phyloP scores from a whole-genome alignment of 2,797 vertebrate genomes.

The Scomberomorus guttatus region DNA sequence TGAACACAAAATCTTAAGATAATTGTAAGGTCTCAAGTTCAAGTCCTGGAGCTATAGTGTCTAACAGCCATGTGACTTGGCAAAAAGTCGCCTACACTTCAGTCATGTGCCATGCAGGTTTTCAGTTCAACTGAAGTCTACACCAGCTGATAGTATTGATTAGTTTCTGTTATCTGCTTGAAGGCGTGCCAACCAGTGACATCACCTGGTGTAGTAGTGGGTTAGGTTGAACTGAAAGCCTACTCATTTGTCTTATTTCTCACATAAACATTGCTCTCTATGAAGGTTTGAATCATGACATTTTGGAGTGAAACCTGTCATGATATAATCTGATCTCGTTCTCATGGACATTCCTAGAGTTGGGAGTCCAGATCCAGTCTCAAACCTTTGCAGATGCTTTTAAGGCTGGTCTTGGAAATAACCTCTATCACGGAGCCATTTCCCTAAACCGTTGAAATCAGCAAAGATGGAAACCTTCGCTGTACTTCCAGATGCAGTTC shows the following conservation, averaged over 20 bases:
- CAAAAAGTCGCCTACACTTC: conserved; percentile 7
- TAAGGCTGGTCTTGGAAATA: neutral
- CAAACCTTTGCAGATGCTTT: neutral
- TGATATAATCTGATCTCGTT: conserved; percentile 24
- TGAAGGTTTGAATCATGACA: neutral
- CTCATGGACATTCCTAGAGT: conserved; percentile 5
- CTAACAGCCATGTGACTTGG: conserved; percentile 30
- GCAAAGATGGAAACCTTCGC: conserved; percentile 11
- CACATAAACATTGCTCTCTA: conserved; percentile 26
- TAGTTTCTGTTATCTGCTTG: conserved; percentile 3
- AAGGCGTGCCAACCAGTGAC: conserved; percentile 12
- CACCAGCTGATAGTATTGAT: conserved; percentile 2
- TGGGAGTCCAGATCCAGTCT: conserved; percentile 23
- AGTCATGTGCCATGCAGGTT: conserved; percentile 19
- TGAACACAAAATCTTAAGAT: conserved; percentile 16
- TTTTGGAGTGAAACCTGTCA: conserved; percentile 29
- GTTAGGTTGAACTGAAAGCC: neutral
- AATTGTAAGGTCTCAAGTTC: conserved; percentile 30
- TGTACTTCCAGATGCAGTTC: conserved; percentile 17
- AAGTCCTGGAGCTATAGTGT: neutral
- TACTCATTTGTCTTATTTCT: conserved; percentile 1
- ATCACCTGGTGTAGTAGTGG: conserved; percentile 7
- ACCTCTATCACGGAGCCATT: neutral
- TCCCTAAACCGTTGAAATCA: neutral
- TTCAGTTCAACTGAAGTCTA: conserved; percentile 1